phyloP scores from a whole-genome alignment of 2,113 vertebrate species.

The Stercorarius parasiticus region DNA sequence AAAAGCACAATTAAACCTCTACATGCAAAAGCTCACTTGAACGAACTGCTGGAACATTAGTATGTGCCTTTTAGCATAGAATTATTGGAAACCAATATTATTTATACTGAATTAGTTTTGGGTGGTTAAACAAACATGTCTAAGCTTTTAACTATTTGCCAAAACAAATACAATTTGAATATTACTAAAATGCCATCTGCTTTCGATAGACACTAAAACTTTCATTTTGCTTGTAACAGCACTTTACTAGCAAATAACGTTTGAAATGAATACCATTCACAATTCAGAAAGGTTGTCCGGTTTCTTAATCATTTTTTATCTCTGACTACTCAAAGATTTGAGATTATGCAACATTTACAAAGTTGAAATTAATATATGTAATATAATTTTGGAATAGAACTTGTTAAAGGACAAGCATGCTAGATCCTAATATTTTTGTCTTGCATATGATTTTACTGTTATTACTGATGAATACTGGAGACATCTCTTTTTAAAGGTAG shows the following conservation, averaged over 20 bases:
- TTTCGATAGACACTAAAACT: constrained; percentile 45
- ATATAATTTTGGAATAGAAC: constrained; percentile 63
- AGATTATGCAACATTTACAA: constrained; percentile 50
- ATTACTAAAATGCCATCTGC: constrained; percentile 50
- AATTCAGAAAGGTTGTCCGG: background rate
- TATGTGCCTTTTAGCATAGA: constrained; percentile 79
- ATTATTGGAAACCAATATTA: constrained; percentile 59
- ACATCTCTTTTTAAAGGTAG: constrained; percentile 55
- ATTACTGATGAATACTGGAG: constrained; percentile 37
- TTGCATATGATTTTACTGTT: constrained; percentile 65
- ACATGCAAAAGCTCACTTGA: constrained; percentile 71
- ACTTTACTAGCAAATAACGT: constrained; percentile 50
- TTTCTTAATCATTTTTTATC: constrained; percentile 50
- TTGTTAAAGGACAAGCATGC: constrained; percentile 55
- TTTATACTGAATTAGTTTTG: constrained; percentile 67
- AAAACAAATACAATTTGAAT: constrained; percentile 58
- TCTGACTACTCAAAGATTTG: constrained; percentile 42
- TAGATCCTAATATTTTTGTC: constrained; percentile 63
- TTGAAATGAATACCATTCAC: constrained; percentile 47
- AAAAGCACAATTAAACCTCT: constrained; percentile 79
- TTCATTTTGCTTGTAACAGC: constrained; percentile 59
- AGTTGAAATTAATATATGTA: constrained; percentile 59
- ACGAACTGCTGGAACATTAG: constrained; percentile 74
- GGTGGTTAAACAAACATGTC: constrained; percentile 48
- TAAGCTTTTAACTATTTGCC: constrained; percentile 71